Evolutionary conservation across 2,888 invertebrate genomes (phyloP).

Genomic region (Ectropis crepuscularia): DNA sequence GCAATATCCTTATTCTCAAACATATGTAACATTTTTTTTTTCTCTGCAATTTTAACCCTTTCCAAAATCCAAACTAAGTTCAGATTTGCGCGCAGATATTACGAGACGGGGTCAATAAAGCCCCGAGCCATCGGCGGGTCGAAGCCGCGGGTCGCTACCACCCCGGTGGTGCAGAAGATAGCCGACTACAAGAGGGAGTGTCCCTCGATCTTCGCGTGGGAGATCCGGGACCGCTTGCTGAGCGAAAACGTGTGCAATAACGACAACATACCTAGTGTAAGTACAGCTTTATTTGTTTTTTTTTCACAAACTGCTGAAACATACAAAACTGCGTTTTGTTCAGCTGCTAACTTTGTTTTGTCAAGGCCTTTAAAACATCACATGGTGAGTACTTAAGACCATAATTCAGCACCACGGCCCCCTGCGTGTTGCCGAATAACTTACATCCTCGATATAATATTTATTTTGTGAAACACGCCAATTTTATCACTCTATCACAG

Average conservation of each 20-base stretch:
- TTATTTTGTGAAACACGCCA: no score
- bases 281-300: constrained; percentile 72
- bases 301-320: background rate
- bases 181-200: constrained; percentile 98
- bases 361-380: no score
- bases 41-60: constrained; percentile 53
- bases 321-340: no score
- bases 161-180: constrained; percentile 96
- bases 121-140: constrained; percentile 98
- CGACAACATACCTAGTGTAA: constrained; percentile 99
- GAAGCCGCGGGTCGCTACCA: constrained; percentile 97
- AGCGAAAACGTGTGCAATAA: constrained; percentile 98
- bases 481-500: no score
- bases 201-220: constrained; percentile 99
- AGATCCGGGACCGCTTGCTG: constrained; percentile 96
- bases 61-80: constrained; percentile 77
- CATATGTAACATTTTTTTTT: background rate
- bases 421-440: no score
- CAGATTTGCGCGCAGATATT: constrained; percentile 90
- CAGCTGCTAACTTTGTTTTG: no score
- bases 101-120: constrained; percentile 98
- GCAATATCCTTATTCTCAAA: no score
- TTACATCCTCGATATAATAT: no score
- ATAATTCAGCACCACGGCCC: no score
- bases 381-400: no score